Base-by-base conservation (phyloP, 2,888 invertebrate genomes). In the Ypsolopha scabrella region DNA sequence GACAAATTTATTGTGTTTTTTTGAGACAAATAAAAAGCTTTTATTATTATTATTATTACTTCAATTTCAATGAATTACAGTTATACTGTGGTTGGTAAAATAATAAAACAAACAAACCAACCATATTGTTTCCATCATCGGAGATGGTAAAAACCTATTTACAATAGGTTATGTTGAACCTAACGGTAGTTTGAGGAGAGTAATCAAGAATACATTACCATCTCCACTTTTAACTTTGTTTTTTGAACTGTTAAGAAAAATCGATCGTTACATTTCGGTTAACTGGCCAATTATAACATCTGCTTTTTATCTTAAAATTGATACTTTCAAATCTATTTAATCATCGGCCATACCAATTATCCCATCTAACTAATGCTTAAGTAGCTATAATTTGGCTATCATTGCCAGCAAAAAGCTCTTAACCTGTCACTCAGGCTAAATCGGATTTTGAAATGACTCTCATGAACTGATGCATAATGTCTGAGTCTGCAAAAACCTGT, bases 361-460 rank as follows among this genome's bases (percentile, higher is more conserved):
- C 24, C 4, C 24, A 24, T 24, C 24, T 2, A 24, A 2, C 24
- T 24, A 24, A 24, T 24, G 24, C 24, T 24, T 24, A 3, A 24
- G 24, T 24, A 24, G 24, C 24, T 24, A 24, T 24, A 24, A 24
- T 24, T 24, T 24, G 24, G 24, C 24, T 24, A 24, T 24, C 24
- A 24, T 24, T 24, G 24, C 24, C 24, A 24, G 24, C 24, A 24
- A 41, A 50, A 33, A 46, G 46, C 34, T 46, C 35, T 11, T 6
- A 48, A 37, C 33, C 50, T 14, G 37, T 36, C 43, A 14, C 11
- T 8, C 47, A 34, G 50, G 7, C 13, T 43, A 77, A 72, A 78
- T 79, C 74, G 76, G 79, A 79, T 80, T 79, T 79, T 62, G 67
- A 69, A 75, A 73, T 68, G 56, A 61, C 66, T 60, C 54, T 61